A percentile compares a stretch with the other conserved stretches of the same genome.
Evolutionary conservation across 2,113 vertebrate genomes (phyloP).

Genomic region (Perca fluviatilis): DNA sequence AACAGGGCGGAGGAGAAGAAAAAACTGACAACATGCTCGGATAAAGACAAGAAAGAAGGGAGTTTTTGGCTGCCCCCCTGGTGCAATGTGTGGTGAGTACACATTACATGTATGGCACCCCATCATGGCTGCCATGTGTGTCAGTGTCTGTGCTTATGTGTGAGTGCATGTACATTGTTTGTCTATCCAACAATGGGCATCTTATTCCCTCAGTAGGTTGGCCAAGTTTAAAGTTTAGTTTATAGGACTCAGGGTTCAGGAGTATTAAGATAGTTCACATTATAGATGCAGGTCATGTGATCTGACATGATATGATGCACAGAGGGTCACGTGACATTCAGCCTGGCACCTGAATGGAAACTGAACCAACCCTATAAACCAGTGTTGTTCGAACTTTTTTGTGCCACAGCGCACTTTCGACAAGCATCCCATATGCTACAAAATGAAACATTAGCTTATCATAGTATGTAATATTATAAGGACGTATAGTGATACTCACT

Average conservation of each 20-base stretch:
- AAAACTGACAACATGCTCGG: constrained; percentile 70
- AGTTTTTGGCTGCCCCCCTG: constrained; percentile 73
- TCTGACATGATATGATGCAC: constrained; percentile 26
- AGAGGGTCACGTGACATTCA: constrained; percentile 54
- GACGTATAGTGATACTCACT: neutral
- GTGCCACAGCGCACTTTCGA: neutral
- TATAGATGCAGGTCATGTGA: constrained; percentile 33
- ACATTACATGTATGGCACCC: constrained; percentile 3
- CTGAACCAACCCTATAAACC: neutral
- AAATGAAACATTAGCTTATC: neutral
- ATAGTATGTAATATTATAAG: neutral
- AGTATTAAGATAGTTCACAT: neutral
- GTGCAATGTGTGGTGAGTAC: constrained; percentile 86
- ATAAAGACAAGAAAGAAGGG: constrained; percentile 69
- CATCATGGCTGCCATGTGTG: constrained; percentile 4
- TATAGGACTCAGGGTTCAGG: constrained; percentile 16
- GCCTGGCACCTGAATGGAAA: constrained; percentile 27
- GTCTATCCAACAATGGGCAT: constrained; percentile 27
- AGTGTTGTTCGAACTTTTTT: neutral
- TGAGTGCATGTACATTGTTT: neutral
- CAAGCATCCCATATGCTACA: neutral
- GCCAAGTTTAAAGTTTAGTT: constrained; percentile 53
- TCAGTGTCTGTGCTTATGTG: constrained; percentile 7
- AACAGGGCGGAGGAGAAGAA: constrained; percentile 59
- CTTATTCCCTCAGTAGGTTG: constrained; percentile 36